Evolutionary conservation across 2,888 invertebrate genomes (phyloP), one percentile per base, ranked within the genome.

Genomic region (Drosophila fungiperda): DNA sequence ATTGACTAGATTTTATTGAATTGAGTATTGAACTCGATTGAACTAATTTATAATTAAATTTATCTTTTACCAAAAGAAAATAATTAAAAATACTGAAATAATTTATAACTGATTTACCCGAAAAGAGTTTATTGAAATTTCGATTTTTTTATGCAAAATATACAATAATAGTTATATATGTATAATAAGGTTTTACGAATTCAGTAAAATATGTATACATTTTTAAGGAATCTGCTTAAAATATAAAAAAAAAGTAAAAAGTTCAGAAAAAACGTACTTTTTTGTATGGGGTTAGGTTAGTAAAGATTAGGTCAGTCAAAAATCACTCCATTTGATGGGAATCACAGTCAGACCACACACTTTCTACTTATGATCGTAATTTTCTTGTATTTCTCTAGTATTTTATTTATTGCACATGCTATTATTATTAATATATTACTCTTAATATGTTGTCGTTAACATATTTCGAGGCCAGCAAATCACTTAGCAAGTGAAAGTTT

Each of bases 401-500:
- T 65, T 76, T 71, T 48, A 55, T 68, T 71, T 67, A 33, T 40
- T 61, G 70, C 49, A 29, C 50, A 55, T 59, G 35, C 45, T 45
- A 49, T 75, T 76, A 54, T 50, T 40, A 29, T 29, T 29, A 6
- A 29, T 29, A 29, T 29, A 29, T 29, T 29, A 6, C 29, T 29
- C 6, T 29, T 29, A 58, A 58, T 49, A 53, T 58, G 38, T 49
- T n/a, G 45, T 33, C 23, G 45, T 64, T 69, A 26, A 54, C 35
- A 20, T 29, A 59, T 71, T 58, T 71, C 66, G 78, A 71, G 78
- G 78, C 57, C 53, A 66, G n/a, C 32, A 53, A 61, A 42, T 38
- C 50, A 62, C 54, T 64, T 61, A 29, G 53, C 58, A 65, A 62
- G 75, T 75, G 79, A 78, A 78, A 78, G 78, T 70, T 35, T 55